Evolutionary conservation across 1,140 invertebrate genomes (phyloP), one percentile per base, ranked within the genome.

Genomic region (Popillia japonica): DNA sequence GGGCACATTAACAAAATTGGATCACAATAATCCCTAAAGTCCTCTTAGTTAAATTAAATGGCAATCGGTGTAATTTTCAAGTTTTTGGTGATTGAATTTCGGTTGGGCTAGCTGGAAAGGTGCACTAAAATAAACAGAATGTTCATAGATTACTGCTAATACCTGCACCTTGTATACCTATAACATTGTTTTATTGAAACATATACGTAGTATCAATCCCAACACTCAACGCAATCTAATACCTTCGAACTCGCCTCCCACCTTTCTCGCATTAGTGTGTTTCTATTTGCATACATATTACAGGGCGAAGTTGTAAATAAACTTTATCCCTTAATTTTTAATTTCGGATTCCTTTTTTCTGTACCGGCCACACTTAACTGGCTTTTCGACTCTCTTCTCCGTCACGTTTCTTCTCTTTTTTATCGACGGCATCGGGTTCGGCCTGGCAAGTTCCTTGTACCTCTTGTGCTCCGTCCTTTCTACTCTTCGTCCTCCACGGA

Each of bases 251-350:
- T 34, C 27, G 1, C 4, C 2, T 34, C 27, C 27, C 61, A 17
- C 22, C 61, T 68, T 68, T 68, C 61, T 8, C 61, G 27, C 61
- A 68, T 68, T 68, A 68, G 61, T 22, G 59, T n/a, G 48, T 27
- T 11, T 14, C 61, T 7, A 68, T 68, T 68, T 68, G 61, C 61
- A 68, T 68, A 68, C 61, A 68, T 68, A 68, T 68, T 68, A 68
- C 61, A 10, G 48, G 20, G 61, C 27, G 22, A 68, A 22, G 22
- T 22, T 22, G 61, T 68, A 68, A 68, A 68, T 68, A 68, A 68
- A 68, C 61, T 68, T 68, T 68, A 68, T 68, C 61, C 61, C 61
- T 68, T 68, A 68, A 68, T 68, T 68, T 68, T 68, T 68, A 68
- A 68, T 68, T 68, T 68, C 61, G 61, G 22, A 68, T 68, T 68